Percentiles rank a stretch among this genome's conserved stretches.
Evolutionary conservation across 2,888 invertebrate species (phyloP).

Genomic region (Lepas anatifera): DNA sequence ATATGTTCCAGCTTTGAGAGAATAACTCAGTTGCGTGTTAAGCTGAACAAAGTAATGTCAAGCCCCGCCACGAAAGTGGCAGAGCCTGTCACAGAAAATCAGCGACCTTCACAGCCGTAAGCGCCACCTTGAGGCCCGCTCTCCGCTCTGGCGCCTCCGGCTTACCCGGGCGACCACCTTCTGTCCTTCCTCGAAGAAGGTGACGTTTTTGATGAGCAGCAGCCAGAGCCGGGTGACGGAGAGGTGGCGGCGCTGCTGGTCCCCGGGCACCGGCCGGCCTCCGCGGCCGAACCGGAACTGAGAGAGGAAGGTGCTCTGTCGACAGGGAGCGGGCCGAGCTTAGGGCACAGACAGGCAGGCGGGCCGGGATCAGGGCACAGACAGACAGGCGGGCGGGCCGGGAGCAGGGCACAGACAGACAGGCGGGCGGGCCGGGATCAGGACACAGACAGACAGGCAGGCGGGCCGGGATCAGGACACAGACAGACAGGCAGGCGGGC

Average conservation of each 20-base stretch:
- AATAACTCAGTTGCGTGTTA: too few species aligned
- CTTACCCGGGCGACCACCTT: neutral
- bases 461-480: too few species aligned
- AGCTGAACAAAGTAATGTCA: too few species aligned
- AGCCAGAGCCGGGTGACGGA: conserved; percentile 20
- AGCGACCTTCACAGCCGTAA: too few species aligned
- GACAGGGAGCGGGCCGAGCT: neutral
- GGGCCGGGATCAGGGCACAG: neutral
- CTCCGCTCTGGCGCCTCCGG: too few species aligned
- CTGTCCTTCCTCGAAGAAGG: conserved; percentile 8
- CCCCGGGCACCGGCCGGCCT: conserved; percentile 35
- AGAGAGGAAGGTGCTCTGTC: neutral
- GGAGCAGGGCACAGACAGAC: neutral
- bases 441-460: too few species aligned
- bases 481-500: too few species aligned
- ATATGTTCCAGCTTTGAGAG: too few species aligned
- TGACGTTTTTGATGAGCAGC: conserved; percentile 9
- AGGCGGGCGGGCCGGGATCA: neutral
- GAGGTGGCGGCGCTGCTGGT: conserved; percentile 41
- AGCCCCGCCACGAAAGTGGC: too few species aligned
- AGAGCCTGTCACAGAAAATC: too few species aligned
- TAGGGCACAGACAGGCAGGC: neutral
- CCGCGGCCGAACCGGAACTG: conserved; percentile 30
- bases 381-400: neutral
- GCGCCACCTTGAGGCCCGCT: too few species aligned